Evolutionary conservation across 2,113 vertebrate species (phyloP).

Genomic region (Pseudonaja textilis): DNA sequence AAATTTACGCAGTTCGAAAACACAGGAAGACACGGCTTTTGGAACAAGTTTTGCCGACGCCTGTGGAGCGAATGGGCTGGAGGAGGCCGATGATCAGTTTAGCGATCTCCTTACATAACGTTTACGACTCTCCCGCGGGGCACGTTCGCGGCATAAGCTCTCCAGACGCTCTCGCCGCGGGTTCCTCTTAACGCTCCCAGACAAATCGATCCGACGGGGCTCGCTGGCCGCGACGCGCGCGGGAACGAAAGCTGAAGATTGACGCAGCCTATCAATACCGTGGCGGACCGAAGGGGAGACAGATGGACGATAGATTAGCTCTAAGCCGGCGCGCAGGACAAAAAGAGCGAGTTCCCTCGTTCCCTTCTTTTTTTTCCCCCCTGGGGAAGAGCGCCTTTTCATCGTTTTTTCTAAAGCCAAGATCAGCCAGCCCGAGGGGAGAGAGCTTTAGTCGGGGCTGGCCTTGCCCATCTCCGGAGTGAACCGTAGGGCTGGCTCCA

Average conservation of each 20-base stretch:
- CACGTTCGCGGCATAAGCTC: background rate
- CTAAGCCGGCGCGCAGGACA: background rate
- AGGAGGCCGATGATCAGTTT: background rate
- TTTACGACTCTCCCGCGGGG: too few relatives aligned
- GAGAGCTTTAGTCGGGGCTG: background rate
- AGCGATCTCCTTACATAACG: background rate
- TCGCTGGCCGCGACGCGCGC: background rate
- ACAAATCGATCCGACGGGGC: constrained; percentile 3
- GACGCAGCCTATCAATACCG: background rate
- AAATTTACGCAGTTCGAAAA: constrained; percentile 59
- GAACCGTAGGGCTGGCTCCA: too few relatives aligned
- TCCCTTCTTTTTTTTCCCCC: background rate
- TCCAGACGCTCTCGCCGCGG: background rate
- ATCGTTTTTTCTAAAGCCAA: background rate
- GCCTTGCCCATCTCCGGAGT: background rate
- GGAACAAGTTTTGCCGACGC: constrained; percentile 3
- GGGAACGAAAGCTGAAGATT: constrained; percentile 1
- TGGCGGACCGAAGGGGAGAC: background rate
- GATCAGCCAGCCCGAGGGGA: background rate
- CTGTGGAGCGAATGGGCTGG: background rate
- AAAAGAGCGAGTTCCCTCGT: constrained; percentile 6
- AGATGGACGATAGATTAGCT: constrained; percentile 38
- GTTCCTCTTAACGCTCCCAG: constrained; percentile 26
- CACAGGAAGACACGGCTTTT: constrained; percentile 46
- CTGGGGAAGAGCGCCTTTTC: background rate